Conservation (phyloP, 2,797 vertebrate species). For the Aselliscus stoliczkanus region DNA sequence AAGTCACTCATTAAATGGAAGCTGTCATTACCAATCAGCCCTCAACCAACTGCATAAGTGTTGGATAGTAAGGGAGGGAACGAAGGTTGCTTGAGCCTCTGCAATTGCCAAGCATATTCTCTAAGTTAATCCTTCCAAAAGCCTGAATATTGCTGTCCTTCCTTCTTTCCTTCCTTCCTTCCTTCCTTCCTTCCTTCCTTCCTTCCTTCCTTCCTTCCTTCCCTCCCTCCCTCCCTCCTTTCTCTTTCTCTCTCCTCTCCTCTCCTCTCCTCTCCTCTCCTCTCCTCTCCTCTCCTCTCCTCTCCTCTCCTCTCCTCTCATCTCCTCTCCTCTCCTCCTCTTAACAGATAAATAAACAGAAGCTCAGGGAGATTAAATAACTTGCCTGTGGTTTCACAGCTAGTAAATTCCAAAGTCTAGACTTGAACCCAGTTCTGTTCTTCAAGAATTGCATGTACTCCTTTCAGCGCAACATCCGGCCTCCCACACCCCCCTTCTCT, state of each 20-base stretch:
- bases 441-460: neutral
- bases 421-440: neutral
- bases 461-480: neutral
- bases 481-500: neutral
- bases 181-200: too few species aligned
- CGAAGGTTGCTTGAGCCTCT: neutral
- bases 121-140: neutral
- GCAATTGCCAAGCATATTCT: neutral
- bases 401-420: neutral
- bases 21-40: neutral
- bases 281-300: too few species aligned
- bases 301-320: too few species aligned
- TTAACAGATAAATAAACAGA: neutral
- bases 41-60: neutral
- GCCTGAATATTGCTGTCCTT: neutral
- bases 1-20: neutral
- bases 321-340: too few species aligned
- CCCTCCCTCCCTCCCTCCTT: too few species aligned
- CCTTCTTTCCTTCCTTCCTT: too few species aligned
- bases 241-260: too few species aligned
- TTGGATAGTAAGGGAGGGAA: neutral
- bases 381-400: constrained; percentile 14
- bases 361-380: neutral
- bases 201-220: too few species aligned
- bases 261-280: too few species aligned